phyloP scores from a whole-genome alignment of 1,140 invertebrate species.

The Ceratosolen solmsi region DNA sequence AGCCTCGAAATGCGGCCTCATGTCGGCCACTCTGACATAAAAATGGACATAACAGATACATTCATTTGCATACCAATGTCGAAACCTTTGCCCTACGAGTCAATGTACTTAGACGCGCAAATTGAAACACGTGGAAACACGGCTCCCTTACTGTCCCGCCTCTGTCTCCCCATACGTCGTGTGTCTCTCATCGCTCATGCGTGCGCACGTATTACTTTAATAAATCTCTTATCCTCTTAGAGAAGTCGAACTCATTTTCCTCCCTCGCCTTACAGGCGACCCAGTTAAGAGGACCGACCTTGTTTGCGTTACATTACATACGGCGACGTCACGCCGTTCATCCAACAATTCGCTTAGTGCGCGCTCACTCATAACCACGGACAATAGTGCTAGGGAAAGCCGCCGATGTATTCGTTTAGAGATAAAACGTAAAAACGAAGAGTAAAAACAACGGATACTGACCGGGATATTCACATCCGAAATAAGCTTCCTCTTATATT shows the following conservation, averaged over 20 bases:
- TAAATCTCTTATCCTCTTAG: constrained; percentile 34
- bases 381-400: neutral
- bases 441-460: neutral
- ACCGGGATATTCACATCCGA: neutral
- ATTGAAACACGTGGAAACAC: neutral
- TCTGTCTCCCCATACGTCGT: neutral
- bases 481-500: neutral
- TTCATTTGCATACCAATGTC: neutral
- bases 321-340: neutral
- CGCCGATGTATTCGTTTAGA: neutral
- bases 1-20: too few relatives aligned
- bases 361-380: neutral
- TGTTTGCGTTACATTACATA: constrained; percentile 28
- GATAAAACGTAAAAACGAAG: too few relatives aligned
- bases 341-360: constrained; percentile 2
- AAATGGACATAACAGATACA: too few relatives aligned
- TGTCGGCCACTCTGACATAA: too few relatives aligned
- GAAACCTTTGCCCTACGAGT: neutral
- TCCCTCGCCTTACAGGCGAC: constrained; percentile 23
- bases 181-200: too few relatives aligned
- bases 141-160: neutral
- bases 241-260: constrained; percentile 20
- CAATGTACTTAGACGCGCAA: neutral
- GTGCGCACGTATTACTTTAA: neutral
- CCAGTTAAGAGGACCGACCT: constrained; percentile 44